These are phyloP conservation scores for Xerus rutilus DNA, from an alignment of 2,797 vertebrate species.

Conservation along the genomic window DNA sequence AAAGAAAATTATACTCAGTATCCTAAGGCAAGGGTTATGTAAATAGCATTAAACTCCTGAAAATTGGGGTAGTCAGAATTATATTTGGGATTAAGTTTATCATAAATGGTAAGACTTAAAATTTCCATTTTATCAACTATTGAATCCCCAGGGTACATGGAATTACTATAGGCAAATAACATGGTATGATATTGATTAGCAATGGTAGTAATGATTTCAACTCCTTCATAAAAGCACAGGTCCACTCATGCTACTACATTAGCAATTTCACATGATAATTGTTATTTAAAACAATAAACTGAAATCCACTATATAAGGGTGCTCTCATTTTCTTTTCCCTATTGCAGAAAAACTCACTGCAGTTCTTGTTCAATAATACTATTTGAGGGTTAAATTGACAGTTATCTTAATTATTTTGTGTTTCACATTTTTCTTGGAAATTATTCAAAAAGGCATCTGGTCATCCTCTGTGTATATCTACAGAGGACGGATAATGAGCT, in stretches of 20 bases:
- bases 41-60: background rate
- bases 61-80: background rate
- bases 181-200: background rate
- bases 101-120: conserved; percentile 37
- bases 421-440: conserved; percentile 43
- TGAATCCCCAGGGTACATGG: background rate
- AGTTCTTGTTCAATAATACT: background rate
- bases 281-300: conserved; percentile 36
- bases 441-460: background rate
- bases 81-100: background rate
- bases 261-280: conserved; percentile 22
- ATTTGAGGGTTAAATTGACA: background rate
- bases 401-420: conserved; percentile 2
- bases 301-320: background rate
- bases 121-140: background rate
- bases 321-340: background rate
- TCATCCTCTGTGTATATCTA: background rate
- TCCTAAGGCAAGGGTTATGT: background rate
- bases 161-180: background rate
- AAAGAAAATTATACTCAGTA: background rate
- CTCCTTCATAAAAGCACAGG: background rate
- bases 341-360: background rate
- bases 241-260: background rate
- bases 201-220: background rate
- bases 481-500: background rate